Base-by-base conservation (phyloP, 2,113 vertebrate genomes). In the Lagopus leucura region DNA sequence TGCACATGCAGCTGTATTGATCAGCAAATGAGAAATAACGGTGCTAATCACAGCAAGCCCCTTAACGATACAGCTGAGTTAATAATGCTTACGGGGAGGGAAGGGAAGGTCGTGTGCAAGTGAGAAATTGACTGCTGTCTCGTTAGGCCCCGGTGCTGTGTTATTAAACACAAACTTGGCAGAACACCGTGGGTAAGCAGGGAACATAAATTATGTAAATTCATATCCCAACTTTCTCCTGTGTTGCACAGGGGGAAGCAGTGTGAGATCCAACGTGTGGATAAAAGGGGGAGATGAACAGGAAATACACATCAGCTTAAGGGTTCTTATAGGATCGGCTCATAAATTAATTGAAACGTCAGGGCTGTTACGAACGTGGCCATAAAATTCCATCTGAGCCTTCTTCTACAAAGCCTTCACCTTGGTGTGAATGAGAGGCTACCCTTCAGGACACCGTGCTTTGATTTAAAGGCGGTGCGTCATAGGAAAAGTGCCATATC, bases 101-200 rank as follows among this genome's bases (percentile, higher is more conserved):
- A 84, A 85, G 30, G 70, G 86, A 92, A 82, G 90, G 90, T 94
- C 83, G 82, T 10, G 70, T 21, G 54, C 70, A 52, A 90, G 84
- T 87, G 89, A 90, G 92, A 69, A 85, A 91, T 84, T 61, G 86
- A 66, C 84, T 87, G 72, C 76, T 94, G 86, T 85, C 94, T 94
- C 1, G 1, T 93, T 92, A 92, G 91, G 74, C 38, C 40, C 3
- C 1, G 63, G 27, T 89, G 66, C 91, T 78, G 1, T 48, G 89
- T 91, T 91, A 79, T 94, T 89, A 82, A 84, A 63, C 86, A 76
- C 32, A 70, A 94, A 89, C n/a, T 89, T 94, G 77, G 87, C 77
- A 84, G 43, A 61, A 13, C 40, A 76, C 45, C 54, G 73, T 66
- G 90, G 54, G 58, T 90, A 85, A 95, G 86, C 71, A 79, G 63